Base-by-base conservation (phyloP, 2,113 vertebrate genomes). In the Oncorhynchus gorbuscha region DNA sequence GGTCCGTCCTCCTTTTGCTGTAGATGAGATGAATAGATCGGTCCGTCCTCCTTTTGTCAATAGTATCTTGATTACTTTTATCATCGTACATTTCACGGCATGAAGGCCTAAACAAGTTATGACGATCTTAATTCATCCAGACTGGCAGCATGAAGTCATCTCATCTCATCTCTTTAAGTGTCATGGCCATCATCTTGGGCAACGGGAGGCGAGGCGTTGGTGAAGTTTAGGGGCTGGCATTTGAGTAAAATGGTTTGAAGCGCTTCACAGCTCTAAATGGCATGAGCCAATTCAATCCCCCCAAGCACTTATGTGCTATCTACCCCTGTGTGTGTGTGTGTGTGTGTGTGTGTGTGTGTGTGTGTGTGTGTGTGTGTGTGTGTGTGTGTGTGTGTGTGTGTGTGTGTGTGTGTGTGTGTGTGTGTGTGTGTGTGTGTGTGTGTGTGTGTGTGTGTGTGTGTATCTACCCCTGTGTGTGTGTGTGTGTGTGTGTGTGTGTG, bases 211-310 rank as follows among this genome's bases (percentile, higher is more conserved):
- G 66, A 86, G 82, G 74, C 76, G 51, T 75, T 80, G 71, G 81
- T 76, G 75, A 87, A 86, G 86, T 86, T 81, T 67, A 73, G 68
- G 74, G 69, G 79, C 78, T 90, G 83, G 83, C 76, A 81, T 92
- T 90, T 85, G 72, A 87, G 79, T 83, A 80, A 80, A 87, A 90
- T 76, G 76, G 88, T 86, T 72, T 88, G 82, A 89, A 91, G 88
- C 86, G 74, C 86, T 88, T 91, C 84, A 84, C 83, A 86, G 92
- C 85, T 90, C 82, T 81, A 81, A 84, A 89, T 84, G 87, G 87
- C 86, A 87, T 89, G 87, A 85, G 85, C 84, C 85, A 88, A 92
- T 91, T 84, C 86, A 89, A 86, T 83, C 88, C 85, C 88, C 83
- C 70, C 28, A 77, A 87, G 88, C 83, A 84, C 89, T 85, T 87